phyloP scores from a whole-genome alignment of 2,888 invertebrate species.

The Strigamia crassipes region DNA sequence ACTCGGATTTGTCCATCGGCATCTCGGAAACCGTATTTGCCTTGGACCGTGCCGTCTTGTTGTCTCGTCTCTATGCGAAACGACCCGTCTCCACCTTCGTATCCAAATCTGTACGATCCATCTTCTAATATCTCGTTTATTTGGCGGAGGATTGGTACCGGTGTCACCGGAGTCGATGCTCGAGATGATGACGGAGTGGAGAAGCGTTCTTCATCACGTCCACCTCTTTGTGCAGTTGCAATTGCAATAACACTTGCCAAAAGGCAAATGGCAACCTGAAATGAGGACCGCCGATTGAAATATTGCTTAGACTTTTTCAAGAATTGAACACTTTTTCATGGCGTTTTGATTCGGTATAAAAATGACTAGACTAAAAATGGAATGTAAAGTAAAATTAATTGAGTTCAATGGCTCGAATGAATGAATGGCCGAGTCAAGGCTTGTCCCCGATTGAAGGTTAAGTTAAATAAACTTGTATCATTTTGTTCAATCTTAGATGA shows the following conservation, averaged over 20 bases:
- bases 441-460: constrained; percentile 33
- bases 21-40: constrained; percentile 51
- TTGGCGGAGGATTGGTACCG: constrained; percentile 45
- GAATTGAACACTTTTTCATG: not conserved
- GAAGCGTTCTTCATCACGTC: not conserved
- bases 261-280: constrained; percentile 12
- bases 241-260: constrained; percentile 1
- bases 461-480: constrained; percentile 38
- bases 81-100: constrained; percentile 48
- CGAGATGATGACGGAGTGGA: not conserved
- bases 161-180: constrained; percentile 13
- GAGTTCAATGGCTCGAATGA: constrained; percentile 4
- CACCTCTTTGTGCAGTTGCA: not conserved
- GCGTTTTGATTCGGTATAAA: not conserved
- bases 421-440: constrained; percentile 13
- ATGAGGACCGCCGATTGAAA: not conserved
- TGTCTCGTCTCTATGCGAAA: constrained; percentile 48
- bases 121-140: constrained; percentile 47
- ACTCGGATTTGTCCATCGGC: constrained; percentile 48
- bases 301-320: not conserved
- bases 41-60: constrained; percentile 47
- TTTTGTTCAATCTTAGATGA: constrained; percentile 30
- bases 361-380: constrained; percentile 1
- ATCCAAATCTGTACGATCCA: constrained; percentile 48
- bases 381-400: constrained; percentile 20